Conservation (phyloP, 2,113 vertebrate genomes). For the Stegastes partitus region DNA sequence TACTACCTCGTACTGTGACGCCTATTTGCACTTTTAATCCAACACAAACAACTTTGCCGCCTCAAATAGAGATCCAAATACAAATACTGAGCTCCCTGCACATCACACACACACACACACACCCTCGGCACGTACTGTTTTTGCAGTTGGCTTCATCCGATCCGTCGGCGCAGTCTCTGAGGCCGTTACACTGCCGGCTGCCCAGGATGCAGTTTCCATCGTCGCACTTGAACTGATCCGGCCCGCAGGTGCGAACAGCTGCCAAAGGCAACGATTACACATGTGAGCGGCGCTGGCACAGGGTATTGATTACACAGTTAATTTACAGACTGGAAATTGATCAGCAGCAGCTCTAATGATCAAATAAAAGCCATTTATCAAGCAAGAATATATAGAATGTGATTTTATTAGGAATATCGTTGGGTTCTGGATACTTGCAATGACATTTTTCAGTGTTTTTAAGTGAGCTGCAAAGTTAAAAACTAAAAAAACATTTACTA, state of each 20-base stretch:
- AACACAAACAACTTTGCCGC: no score
- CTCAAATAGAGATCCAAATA: no score
- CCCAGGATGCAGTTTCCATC: constrained; percentile 93
- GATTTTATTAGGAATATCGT: no score
- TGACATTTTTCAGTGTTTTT: no score
- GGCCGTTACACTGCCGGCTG: constrained; percentile 92
- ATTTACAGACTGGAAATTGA: neutral
- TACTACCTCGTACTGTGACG: no score
- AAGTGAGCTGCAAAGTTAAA: neutral
- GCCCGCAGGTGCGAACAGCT: constrained; percentile 93
- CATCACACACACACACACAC: neutral
- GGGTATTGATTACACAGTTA: neutral
- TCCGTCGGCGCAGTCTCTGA: constrained; percentile 93
- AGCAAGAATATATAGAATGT: no score
- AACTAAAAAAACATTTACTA: neutral
- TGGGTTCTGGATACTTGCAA: no score
- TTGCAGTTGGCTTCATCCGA: constrained; percentile 94
- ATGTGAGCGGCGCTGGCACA: neutral
- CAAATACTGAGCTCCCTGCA: no score
- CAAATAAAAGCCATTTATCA: no score
- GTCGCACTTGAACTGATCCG: constrained; percentile 96
- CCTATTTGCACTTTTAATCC: no score
- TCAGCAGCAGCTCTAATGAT: neutral
- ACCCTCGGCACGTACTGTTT: constrained; percentile 82
- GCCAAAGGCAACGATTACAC: constrained; percentile 13